Evolutionary conservation across 2,113 vertebrate genomes (phyloP), one percentile per base, ranked within the genome.

Genomic region (Paratilapia polleni): DNA sequence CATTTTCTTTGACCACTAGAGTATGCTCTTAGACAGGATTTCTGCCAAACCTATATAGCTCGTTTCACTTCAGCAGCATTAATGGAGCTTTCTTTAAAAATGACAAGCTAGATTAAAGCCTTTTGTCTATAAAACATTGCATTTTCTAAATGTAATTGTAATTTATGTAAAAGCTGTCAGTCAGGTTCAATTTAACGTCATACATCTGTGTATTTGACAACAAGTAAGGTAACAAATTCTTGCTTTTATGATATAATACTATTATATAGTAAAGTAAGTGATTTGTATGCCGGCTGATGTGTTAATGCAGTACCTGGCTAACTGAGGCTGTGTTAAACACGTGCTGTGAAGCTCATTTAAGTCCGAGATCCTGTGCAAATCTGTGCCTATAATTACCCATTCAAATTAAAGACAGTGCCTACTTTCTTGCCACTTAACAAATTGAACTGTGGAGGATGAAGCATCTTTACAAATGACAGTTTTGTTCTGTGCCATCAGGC

Each of bases 1-100:
- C 9, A 15, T 10, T 26, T 4, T 14, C 1, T 85, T 79, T 80
- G 28, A 43, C 88, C 93, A 90, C 92, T 88, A 91, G 93, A 90
- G 84, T 2, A 6, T 4, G 28, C 41, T 87, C 26, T 80, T 64
- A 59, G 62, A 87, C 9, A 87, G 64, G 36, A 54, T 19, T 70
- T 49, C 68, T 63, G 52, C 3, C 20, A 38, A 2, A 54, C 22
- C 52, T 31, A 3, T 0, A 0, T 2, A 68, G 8, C 2, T 19
- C 12, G 0, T 2, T 56, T 80, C 1, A 66, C 3, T 13, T 24
- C 19, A 26, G 34, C 19, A 19, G 26, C n/a, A 73, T 62, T 31
- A 13, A 54, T 52, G 19, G 26, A 31, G 31, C 66, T 34, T 73
- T 70, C 41, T 49, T 13, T 28, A 70, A 49, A 7, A 73, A 52